Evolutionary conservation across 2,888 invertebrate genomes (phyloP).

Genomic region (Xylota segnis): DNA sequence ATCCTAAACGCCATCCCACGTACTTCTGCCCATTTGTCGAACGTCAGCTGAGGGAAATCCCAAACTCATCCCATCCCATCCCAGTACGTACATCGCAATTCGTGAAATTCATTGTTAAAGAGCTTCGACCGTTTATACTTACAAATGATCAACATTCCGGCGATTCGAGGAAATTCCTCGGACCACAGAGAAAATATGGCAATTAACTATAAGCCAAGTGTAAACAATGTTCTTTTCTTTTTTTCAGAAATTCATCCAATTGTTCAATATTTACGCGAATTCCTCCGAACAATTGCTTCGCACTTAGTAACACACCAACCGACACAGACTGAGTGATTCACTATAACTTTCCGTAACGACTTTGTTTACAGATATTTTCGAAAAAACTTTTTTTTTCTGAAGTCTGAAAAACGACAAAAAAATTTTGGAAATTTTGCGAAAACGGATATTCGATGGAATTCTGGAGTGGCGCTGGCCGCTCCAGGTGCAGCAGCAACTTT

Average conservation of each 20-base stretch:
- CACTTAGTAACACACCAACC: constrained; percentile 23
- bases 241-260: constrained; percentile 23
- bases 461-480: constrained; percentile 6
- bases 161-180: constrained; percentile 19
- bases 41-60: constrained; percentile 10
- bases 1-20: not conserved
- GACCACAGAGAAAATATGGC: constrained; percentile 11
- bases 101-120: constrained; percentile 54
- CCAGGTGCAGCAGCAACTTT: constrained; percentile 43
- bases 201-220: constrained; percentile 41
- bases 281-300: constrained; percentile 34
- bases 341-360: constrained; percentile 19
- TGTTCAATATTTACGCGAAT: constrained; percentile 31
- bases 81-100: constrained; percentile 41
- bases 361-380: constrained; percentile 27
- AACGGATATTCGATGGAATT: constrained; percentile 39
- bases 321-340: constrained; percentile 28
- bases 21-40: not conserved
- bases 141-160: constrained; percentile 59
- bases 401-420: constrained; percentile 9
- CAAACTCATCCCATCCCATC: constrained; percentile 22
- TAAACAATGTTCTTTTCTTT: constrained; percentile 47
- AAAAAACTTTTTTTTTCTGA: constrained; percentile 1
- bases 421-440: not conserved
- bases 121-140: constrained; percentile 37